phyloP scores from a whole-genome alignment of 2,888 invertebrate species.

The Drosophila vallismaia region DNA sequence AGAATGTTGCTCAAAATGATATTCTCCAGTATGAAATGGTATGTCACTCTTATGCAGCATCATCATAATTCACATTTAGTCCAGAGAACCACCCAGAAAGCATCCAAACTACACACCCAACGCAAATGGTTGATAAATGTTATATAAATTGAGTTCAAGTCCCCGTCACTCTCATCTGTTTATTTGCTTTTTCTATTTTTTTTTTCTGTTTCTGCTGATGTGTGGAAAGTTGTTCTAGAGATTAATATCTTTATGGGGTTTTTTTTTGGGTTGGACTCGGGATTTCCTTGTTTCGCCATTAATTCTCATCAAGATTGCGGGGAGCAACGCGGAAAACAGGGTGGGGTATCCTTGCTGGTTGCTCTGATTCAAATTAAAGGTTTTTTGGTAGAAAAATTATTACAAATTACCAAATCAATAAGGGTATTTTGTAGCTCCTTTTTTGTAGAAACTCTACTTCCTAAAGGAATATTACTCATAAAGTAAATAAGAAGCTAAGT shows the following conservation, averaged over 20 bases:
- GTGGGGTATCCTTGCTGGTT: not conserved
- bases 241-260: slow-evolving; percentile 31
- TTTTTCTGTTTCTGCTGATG: not conserved
- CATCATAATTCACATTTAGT: slow-evolving; percentile 65
- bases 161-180: not conserved
- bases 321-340: not conserved
- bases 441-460: no score
- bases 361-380: not conserved
- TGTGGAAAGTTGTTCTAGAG: slow-evolving; percentile 22
- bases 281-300: slow-evolving; percentile 15
- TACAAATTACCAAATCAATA: no score
- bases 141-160: slow-evolving; percentile 26
- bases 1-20: slow-evolving; percentile 41
- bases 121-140: slow-evolving; percentile 53
- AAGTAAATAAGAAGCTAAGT: no score
- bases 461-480: no score
- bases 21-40: slow-evolving; percentile 47
- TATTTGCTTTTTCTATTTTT: no score
- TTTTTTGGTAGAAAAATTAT: no score
- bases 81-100: slow-evolving; percentile 6
- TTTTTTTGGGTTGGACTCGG: not conserved
- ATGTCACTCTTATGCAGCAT: slow-evolving; percentile 69
- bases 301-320: slow-evolving; percentile 13
- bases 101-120: slow-evolving; percentile 36
- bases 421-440: no score